A percentile compares a stretch with the other conserved stretches of the same genome.
phyloP scores from a whole-genome alignment of 2,797 vertebrate species.

The Sebastes oblongus region DNA sequence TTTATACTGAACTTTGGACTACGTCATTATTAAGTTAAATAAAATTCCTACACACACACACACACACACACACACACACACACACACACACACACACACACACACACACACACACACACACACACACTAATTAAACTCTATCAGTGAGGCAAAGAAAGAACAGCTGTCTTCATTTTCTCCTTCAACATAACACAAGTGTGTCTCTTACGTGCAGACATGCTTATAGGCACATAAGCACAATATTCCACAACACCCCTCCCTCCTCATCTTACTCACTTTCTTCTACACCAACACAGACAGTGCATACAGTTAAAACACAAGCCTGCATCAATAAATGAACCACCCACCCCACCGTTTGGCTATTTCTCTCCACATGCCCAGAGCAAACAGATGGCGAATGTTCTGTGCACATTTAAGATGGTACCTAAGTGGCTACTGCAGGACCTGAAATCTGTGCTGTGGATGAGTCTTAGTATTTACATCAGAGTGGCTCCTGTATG shows the following conservation, averaged over 20 bases:
- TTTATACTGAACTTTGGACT: not conserved
- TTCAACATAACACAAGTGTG: slow-evolving; percentile 46
- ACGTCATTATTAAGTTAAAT: not conserved
- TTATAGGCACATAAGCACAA: slow-evolving; percentile 39
- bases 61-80: no score
- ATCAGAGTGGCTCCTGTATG: slow-evolving; percentile 16
- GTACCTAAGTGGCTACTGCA: slow-evolving; percentile 42
- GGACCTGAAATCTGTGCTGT: slow-evolving; percentile 29
- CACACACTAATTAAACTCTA: slow-evolving; percentile 71
- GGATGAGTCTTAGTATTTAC: slow-evolving; percentile 46
- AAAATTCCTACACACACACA: not conserved
- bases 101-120: not conserved
- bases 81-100: no score
- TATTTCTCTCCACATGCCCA: slow-evolving; percentile 45
- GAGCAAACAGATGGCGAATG: slow-evolving; percentile 68
- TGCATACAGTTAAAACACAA: slow-evolving; percentile 31
- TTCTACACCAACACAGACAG: slow-evolving; percentile 38
- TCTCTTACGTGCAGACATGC: slow-evolving; percentile 29
- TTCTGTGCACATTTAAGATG: slow-evolving; percentile 48
- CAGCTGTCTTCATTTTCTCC: slow-evolving; percentile 72
- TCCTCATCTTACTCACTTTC: not conserved
- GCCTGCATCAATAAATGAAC: slow-evolving; percentile 49
- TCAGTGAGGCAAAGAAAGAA: slow-evolving; percentile 73
- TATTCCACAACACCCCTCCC: slow-evolving; percentile 13
- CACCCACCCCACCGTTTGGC: slow-evolving; percentile 45